phyloP scores from a whole-genome alignment of 2,888 invertebrate genomes.

The Tinea trinotella region DNA sequence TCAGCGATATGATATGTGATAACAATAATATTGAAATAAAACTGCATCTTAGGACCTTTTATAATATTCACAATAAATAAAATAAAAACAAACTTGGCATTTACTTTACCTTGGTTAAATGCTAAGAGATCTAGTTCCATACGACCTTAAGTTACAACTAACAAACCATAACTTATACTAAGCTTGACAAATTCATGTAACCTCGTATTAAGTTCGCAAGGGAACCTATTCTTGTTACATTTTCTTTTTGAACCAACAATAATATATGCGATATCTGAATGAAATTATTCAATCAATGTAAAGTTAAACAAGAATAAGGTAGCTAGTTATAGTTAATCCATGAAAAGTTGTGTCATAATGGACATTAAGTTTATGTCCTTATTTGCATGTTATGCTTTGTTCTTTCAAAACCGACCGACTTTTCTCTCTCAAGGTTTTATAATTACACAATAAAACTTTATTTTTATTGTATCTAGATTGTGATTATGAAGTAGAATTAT shows the following conservation, averaged over 20 bases:
- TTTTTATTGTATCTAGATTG: too few relatives aligned
- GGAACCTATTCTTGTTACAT: not conserved
- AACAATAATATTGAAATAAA: not conserved
- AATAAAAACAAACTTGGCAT: slow-evolving; percentile 4
- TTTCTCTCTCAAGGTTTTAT: not conserved
- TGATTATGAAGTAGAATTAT: too few relatives aligned
- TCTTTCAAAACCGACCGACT: not conserved
- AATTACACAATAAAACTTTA: too few relatives aligned
- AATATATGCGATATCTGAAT: not conserved
- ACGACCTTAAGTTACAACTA: slow-evolving; percentile 14
- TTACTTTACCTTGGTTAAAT: slow-evolving; percentile 17
- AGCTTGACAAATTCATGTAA: slow-evolving; percentile 40
- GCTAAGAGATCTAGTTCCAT: slow-evolving; percentile 11
- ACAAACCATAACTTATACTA: slow-evolving; percentile 18
- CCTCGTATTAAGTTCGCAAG: slow-evolving; percentile 33
- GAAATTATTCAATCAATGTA: not conserved
- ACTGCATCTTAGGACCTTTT: not conserved
- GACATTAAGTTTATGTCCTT: slow-evolving; percentile 19
- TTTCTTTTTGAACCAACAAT: not conserved
- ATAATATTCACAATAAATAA: not conserved
- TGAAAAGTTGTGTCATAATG: slow-evolving; percentile 31
- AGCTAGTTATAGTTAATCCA: slow-evolving; percentile 30
- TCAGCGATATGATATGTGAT: too few relatives aligned
- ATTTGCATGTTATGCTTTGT: slow-evolving; percentile 18
- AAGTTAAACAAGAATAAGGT: not conserved